Evolutionary conservation across 1,140 invertebrate genomes (phyloP).

Genomic region (Cydia pomonella): DNA sequence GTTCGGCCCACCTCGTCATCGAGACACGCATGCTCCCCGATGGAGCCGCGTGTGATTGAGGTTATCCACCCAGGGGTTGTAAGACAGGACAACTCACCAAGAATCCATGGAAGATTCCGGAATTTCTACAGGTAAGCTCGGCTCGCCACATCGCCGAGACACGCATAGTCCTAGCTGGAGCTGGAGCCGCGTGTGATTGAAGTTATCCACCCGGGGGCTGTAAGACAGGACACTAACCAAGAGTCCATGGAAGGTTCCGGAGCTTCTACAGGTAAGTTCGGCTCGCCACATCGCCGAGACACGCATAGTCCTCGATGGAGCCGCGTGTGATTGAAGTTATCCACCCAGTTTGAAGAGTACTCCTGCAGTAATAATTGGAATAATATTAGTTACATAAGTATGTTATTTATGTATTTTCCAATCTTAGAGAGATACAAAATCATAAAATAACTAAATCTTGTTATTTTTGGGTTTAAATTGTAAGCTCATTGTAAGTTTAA

Average conservation of each 20-base stretch:
- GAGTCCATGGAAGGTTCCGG: not conserved
- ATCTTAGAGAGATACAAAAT: no score
- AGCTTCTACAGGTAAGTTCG: not conserved
- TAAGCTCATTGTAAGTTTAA: no score
- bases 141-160: no score
- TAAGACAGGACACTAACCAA: not conserved
- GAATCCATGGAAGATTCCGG: no score
- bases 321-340: conserved; percentile 64
- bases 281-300: no score
- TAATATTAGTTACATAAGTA: not conserved
- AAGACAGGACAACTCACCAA: conserved; percentile 24
- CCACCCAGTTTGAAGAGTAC: conserved; percentile 63
- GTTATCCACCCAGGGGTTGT: no score
- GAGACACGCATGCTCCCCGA: conserved; percentile 60
- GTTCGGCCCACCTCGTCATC: no score
- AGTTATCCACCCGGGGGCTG: no score
- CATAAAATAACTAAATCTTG: no score
- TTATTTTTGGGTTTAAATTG: no score
- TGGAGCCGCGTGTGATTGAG: conserved; percentile 70
- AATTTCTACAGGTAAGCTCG: no score
- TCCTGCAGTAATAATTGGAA: conserved; percentile 45
- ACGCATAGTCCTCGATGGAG: conserved; percentile 61
- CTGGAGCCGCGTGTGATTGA: conserved; percentile 68
- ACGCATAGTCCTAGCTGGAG: conserved; percentile 55
- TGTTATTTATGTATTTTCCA: no score